phyloP scores from a whole-genome alignment of 2,888 invertebrate genomes.

The Clusia tigrina region DNA sequence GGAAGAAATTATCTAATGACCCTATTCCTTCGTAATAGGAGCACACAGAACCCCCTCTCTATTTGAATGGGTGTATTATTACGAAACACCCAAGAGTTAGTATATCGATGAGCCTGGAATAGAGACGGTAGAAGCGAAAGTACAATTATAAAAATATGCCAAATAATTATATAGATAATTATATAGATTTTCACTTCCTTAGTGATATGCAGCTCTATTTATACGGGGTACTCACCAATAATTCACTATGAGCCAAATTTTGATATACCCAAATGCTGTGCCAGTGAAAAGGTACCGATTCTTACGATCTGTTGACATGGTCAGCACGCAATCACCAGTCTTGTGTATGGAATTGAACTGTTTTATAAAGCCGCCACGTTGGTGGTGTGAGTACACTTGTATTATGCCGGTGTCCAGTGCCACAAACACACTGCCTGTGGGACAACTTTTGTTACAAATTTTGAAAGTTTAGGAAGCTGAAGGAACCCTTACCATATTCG shows the following conservation, averaged over 20 bases:
- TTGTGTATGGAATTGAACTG: conserved; percentile 76
- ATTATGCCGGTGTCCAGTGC: conserved; percentile 78
- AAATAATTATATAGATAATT: no score
- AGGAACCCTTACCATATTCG: conserved; percentile 56
- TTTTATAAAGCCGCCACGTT: conserved; percentile 74
- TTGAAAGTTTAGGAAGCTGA: neutral
- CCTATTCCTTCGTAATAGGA: no score
- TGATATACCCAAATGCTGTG: conserved; percentile 77
- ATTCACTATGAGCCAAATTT: conserved; percentile 79
- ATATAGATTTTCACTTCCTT: no score
- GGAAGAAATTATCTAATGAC: no score
- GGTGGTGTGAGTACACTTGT: conserved; percentile 84
- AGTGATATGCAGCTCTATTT: no score
- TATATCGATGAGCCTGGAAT: no score
- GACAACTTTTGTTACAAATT: neutral
- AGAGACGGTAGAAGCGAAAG: no score
- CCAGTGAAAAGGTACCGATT: conserved; percentile 80
- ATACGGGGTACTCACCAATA: conserved; percentile 70
- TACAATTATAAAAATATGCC: no score
- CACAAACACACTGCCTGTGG: conserved; percentile 73
- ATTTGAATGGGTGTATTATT: no score
- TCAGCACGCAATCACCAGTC: conserved; percentile 68
- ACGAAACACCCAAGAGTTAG: no score
- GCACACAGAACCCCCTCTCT: no score
- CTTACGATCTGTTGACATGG: conserved; percentile 74